These are phyloP conservation scores for Apodemus sylvaticus DNA, from an alignment of 2,113 vertebrate genomes.

Conservation along the genomic window DNA sequence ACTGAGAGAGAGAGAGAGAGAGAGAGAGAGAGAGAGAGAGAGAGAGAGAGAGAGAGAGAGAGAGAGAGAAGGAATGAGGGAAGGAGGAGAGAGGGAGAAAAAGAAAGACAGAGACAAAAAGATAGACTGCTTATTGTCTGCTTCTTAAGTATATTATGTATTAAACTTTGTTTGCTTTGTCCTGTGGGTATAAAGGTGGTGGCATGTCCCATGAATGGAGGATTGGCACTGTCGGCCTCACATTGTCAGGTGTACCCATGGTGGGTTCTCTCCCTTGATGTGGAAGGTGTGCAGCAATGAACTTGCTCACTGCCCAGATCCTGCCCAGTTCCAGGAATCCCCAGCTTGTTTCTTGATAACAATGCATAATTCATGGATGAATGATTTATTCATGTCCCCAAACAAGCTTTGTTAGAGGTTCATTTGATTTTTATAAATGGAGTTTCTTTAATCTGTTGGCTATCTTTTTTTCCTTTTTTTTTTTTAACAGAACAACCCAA, in stretches of 20 bases:
- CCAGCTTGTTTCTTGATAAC: slow-evolving; percentile 63
- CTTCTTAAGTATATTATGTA: not conserved
- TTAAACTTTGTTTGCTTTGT: slow-evolving; percentile 23
- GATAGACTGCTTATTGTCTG: not conserved
- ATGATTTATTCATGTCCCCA: slow-evolving; percentile 77
- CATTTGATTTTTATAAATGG: slow-evolving; percentile 74
- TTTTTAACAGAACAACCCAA: slow-evolving; percentile 45
- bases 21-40: not conserved
- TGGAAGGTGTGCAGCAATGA: not conserved
- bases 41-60: not conserved
- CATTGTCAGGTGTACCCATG: not conserved
- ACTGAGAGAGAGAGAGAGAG: no score
- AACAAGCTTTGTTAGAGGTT: slow-evolving; percentile 77
- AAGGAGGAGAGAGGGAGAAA: not conserved
- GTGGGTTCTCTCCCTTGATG: not conserved
- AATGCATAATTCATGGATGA: slow-evolving; percentile 69
- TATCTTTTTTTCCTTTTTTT: slow-evolving; percentile 25
- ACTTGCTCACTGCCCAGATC: not conserved
- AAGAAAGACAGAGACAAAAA: no score
- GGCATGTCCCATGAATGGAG: not conserved
- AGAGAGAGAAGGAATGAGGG: not conserved
- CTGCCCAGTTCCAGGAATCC: slow-evolving; percentile 39
- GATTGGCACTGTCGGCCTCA: not conserved
- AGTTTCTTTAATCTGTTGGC: slow-evolving; percentile 74
- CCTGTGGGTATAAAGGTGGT: not conserved